Evolutionary conservation across 1,140 invertebrate genomes (phyloP).

Genomic region (Idris sp.): DNA sequence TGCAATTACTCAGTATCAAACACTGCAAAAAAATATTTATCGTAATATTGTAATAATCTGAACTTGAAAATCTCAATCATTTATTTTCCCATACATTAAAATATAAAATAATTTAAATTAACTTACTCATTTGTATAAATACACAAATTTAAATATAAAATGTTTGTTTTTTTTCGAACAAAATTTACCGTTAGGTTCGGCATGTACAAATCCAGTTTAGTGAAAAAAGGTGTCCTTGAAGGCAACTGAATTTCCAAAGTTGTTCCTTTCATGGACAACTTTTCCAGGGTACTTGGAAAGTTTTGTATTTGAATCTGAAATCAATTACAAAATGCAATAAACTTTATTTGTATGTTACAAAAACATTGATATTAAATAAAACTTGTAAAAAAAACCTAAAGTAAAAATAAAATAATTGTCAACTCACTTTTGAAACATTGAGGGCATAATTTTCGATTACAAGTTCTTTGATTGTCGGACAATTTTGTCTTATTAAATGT

Average conservation of each 20-base stretch:
- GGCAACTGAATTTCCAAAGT: conserved; percentile 18
- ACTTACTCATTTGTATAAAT: no score
- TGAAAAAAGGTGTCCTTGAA: conserved; percentile 32
- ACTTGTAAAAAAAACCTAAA: no score
- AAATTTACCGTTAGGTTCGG: conserved; percentile 46
- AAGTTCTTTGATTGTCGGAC: conserved; percentile 35
- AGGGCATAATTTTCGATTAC: conserved; percentile 51
- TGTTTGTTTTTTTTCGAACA: no score
- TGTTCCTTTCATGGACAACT: conserved; percentile 55
- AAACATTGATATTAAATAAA: no score
- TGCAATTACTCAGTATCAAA: conserved; percentile 82
- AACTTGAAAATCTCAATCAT: no score
- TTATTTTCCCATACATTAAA: no score
- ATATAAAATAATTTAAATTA: no score
- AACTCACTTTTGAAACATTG: conserved; percentile 27
- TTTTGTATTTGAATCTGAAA: conserved; percentile 47
- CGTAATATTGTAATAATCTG: no score
- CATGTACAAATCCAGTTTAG: conserved; percentile 36
- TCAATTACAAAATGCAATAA: no score
- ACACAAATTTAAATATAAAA: no score
- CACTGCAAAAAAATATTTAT: conserved; percentile 76
- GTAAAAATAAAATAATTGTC: no score
- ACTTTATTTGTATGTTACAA: no score
- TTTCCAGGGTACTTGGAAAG: conserved; percentile 50
- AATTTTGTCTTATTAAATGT: conserved; percentile 19